Percentiles rank a stretch among this genome's conserved stretches.
phyloP scores from a whole-genome alignment of 2,113 vertebrate species.

The Oxygymnocypris stewartii region DNA sequence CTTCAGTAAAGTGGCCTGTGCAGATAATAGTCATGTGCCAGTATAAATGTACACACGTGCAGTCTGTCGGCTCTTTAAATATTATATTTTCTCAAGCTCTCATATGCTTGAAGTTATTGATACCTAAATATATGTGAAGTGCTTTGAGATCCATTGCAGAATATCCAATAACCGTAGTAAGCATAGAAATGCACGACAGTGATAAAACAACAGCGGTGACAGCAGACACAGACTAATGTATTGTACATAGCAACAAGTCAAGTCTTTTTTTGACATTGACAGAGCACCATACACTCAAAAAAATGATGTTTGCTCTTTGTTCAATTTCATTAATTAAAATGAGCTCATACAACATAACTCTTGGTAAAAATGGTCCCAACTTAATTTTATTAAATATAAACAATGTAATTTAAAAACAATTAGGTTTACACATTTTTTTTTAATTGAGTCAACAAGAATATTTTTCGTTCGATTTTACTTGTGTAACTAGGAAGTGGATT shows the following conservation, averaged over 20 bases:
- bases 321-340: too few species aligned
- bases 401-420: too few species aligned
- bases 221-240: not conserved
- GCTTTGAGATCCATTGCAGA: not conserved
- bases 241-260: not conserved
- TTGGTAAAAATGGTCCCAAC: too few species aligned
- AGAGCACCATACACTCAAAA: too few species aligned
- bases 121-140: not conserved
- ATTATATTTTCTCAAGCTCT: not conserved
- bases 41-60: not conserved
- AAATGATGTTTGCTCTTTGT: too few species aligned
- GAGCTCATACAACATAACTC: too few species aligned
- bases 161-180: not conserved
- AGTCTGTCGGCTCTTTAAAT: not conserved
- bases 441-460: too few species aligned
- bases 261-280: not conserved
- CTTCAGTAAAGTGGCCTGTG: not conserved
- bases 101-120: not conserved
- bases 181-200: not conserved
- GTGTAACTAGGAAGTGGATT: too few species aligned
- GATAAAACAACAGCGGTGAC: not conserved
- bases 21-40: not conserved
- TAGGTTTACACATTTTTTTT: too few species aligned
- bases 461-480: too few species aligned
- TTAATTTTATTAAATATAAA: too few species aligned